Evolutionary conservation across 2,113 vertebrate genomes (phyloP).

Genomic region (Pao palembangensis): DNA sequence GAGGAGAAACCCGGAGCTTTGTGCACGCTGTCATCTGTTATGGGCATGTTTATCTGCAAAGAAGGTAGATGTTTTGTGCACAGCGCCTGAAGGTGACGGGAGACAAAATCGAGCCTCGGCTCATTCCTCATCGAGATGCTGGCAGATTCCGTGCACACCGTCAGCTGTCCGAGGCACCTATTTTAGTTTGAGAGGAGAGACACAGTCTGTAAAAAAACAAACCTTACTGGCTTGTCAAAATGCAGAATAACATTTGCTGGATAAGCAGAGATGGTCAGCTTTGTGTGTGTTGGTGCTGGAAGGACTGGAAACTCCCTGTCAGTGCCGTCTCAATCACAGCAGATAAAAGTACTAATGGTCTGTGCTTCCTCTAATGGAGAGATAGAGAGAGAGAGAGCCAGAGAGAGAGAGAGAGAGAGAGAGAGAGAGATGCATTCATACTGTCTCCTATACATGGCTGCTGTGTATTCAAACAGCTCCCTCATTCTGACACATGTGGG

Average conservation of each 20-base stretch:
- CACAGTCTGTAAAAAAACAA: slow-evolving; percentile 9
- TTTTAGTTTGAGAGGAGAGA: slow-evolving; percentile 22
- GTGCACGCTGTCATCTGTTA: slow-evolving; percentile 26
- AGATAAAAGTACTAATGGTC: slow-evolving; percentile 65
- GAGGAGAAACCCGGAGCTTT: too few relatives aligned
- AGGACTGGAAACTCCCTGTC: slow-evolving; percentile 34
- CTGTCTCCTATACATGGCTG: too few relatives aligned
- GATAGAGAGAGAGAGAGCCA: slow-evolving; percentile 19
- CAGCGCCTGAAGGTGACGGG: background rate
- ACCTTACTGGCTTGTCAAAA: slow-evolving; percentile 25
- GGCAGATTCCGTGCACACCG: slow-evolving; percentile 5
- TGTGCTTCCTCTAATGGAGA: slow-evolving; percentile 60
- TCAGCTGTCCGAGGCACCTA: slow-evolving; percentile 37
- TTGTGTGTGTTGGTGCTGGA: slow-evolving; percentile 7
- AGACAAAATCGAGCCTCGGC: slow-evolving; percentile 14
- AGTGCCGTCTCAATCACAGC: slow-evolving; percentile 46
- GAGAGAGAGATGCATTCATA: background rate
- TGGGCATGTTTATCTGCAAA: slow-evolving; percentile 22
- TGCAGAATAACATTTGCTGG: slow-evolving; percentile 38
- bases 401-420: slow-evolving; percentile 22
- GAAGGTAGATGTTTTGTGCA: slow-evolving; percentile 36
- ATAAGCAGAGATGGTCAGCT: slow-evolving; percentile 7
- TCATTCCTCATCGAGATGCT: slow-evolving; percentile 9
- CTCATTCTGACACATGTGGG: too few relatives aligned
- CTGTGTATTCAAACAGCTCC: too few relatives aligned